These are phyloP conservation scores for Danaus chrysippus DNA, from an alignment of 2,888 invertebrate genomes.

Conservation along the genomic window DNA sequence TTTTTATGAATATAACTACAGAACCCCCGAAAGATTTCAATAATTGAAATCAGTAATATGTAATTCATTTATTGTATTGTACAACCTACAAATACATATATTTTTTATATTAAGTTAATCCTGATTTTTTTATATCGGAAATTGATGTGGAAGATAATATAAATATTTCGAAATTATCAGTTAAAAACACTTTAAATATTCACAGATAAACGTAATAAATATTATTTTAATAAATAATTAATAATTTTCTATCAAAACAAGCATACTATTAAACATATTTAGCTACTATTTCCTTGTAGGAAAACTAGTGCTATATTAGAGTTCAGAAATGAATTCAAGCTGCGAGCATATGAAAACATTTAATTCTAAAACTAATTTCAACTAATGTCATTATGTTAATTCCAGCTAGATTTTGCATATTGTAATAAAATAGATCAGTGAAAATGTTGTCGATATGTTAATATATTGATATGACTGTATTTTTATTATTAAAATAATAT, in stretches of 20 bases:
- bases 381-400: conserved; percentile 12
- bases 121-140: no score
- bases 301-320: conserved; percentile 5
- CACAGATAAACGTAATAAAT: no score
- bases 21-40: no score
- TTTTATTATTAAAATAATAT: not conserved
- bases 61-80: no score
- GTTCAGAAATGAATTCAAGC: conserved; percentile 4
- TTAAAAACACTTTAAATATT: no score
- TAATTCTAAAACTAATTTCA: conserved; percentile 20
- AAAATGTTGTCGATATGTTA: not conserved
- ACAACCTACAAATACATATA: no score
- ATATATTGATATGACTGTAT: not conserved
- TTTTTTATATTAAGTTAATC: no score
- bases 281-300: conserved; percentile 2
- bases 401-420: conserved; percentile 10
- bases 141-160: not conserved
- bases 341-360: conserved; percentile 13
- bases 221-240: not conserved
- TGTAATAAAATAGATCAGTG: conserved; percentile 2
- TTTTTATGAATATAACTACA: no score
- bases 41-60: no score
- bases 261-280: not conserved
- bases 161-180: no score
- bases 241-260: not conserved